Evolutionary conservation across 92 coral and sea anemone species (phyloP), one percentile per base, ranked within the genome.

Genomic region (Desmophyllum pertusum): DNA sequence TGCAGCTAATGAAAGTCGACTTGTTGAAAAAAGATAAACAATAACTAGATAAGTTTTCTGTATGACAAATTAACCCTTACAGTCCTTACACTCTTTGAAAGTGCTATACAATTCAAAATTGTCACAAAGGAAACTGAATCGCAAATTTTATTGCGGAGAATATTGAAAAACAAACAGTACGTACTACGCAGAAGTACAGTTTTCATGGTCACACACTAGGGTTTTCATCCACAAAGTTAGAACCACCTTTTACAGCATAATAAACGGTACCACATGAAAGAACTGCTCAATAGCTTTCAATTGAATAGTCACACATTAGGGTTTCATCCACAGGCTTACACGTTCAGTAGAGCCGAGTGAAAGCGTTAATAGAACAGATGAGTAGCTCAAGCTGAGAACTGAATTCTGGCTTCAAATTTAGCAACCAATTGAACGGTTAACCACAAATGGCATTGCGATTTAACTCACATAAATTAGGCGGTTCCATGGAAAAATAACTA

Each of bases 1-100:
- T 45, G 70, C 43, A 39, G 31, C 55, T 57, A 57, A 77, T 77
- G 70, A 77, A 77, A 38, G 18, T 59, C 70, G 70, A 77, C 53
- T 59, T 77, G 81, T 40, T 59, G n/a, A 4, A 35, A 61, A n/a
- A 77, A 57, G 21, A 53, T n/a, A 40, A 57, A 61, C 69, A 25
- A 61, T 35, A 1, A 4, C 14, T 6, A 57, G 48, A 29, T 36
- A 62, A 57, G 27, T 33, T 18, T 18, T 30, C 23, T 31, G 0
- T 25, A 6, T 23, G 78, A 9, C 31, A 43, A 10, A 75, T 75
- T 57, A 75, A 35, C 23, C n/a, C n/a, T n/a, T n/a, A n/a, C n/a
- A n/a, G n/a, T n/a, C n/a, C n/a, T n/a, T n/a, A n/a, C n/a, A n/a
- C n/a, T n/a, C n/a, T n/a, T n/a, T n/a, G n/a, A n/a, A n/a, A n/a